Base-by-base conservation (phyloP, 2,113 vertebrate genomes). In the Sorex araneus region DNA sequence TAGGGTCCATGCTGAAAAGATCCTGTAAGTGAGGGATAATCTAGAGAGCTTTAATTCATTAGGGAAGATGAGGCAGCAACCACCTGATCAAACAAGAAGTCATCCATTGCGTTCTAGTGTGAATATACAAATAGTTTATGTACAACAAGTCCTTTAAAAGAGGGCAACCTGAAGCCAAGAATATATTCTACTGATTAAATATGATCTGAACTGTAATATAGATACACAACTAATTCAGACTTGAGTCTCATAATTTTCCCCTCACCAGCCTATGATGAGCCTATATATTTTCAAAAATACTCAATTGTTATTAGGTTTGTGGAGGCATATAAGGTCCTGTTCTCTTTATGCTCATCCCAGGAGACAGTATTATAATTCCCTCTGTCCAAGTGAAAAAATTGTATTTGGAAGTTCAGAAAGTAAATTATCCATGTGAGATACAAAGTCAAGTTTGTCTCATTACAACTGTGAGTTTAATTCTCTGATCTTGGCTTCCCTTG, bases 341-440 rank as follows among this genome's bases (percentile, higher is more conserved):
- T 57, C 18, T 45, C 36, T 85, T 1, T 81, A 47, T 25, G 30
- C 57, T 54, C 3, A 28, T 6, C 13, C 32, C 9, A 70, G 27
- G 15, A 77, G 40, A 10, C 30, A 57, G 40, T 27, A 9, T 45
- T 75, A n/a, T 73, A 64, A 32, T 71, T 85, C 21, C 13, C 54
- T 89, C 79, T 81, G 45, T 78, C 4, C 28, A 74, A 28, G 73
- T 76, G 16, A 78, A 30, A 92, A 78, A 67, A 30, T 3, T 2
- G 75, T 69, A 19, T 11, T 30, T 27, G 66, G n/a, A 47, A 76
- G 81, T 76, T 75, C 63, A 71, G 32, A 30, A 10, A 84, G 60
- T 23, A 71, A 77, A 89, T 82, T 77, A 69, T 69, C 40, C 30
- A 28, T 32, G 63, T 76, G 27, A 89, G 8, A 77, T 77, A 76